These are phyloP conservation scores for Heterochromis multidens DNA, from an alignment of 2,113 vertebrate species.

Conservation along the genomic window DNA sequence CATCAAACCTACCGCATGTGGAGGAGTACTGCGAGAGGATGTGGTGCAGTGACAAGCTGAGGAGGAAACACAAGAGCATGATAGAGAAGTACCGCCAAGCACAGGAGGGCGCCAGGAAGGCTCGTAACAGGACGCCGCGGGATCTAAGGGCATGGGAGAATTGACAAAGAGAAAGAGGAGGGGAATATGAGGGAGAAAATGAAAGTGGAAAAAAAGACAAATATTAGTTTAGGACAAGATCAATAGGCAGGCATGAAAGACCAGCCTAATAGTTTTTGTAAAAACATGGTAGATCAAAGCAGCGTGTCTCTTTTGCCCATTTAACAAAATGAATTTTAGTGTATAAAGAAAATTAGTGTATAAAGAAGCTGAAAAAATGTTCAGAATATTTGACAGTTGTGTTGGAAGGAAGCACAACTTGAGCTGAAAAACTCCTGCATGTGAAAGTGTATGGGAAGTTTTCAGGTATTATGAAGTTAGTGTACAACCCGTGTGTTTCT, in stretches of 20 bases:
- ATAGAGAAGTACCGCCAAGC: conserved; percentile 81
- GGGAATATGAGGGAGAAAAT: not conserved
- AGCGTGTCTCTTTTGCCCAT: not conserved
- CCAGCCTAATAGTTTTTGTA: not conserved
- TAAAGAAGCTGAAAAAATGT: not conserved
- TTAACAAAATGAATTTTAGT: not conserved
- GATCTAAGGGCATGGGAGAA: conserved; percentile 64
- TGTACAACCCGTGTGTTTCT: not conserved
- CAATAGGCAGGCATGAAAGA: not conserved
- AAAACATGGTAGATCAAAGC: not conserved
- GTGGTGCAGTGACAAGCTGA: conserved; percentile 84
- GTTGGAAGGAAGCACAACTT: not conserved
- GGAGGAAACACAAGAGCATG: conserved; percentile 80
- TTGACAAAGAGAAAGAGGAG: not conserved
- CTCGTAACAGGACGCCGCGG: conserved; percentile 82
- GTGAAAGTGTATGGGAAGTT: not conserved
- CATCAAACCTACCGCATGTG: conserved; percentile 78
- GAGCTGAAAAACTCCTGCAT: not conserved
- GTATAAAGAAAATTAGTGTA: not conserved
- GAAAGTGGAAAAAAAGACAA: not conserved
- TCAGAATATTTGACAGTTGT: not conserved
- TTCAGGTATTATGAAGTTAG: not conserved
- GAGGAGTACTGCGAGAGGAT: conserved; percentile 90
- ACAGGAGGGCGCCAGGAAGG: conserved; percentile 82
- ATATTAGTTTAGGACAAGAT: not conserved